phyloP scores from a whole-genome alignment of 2,113 vertebrate genomes.

The Coptodon rendalli region DNA sequence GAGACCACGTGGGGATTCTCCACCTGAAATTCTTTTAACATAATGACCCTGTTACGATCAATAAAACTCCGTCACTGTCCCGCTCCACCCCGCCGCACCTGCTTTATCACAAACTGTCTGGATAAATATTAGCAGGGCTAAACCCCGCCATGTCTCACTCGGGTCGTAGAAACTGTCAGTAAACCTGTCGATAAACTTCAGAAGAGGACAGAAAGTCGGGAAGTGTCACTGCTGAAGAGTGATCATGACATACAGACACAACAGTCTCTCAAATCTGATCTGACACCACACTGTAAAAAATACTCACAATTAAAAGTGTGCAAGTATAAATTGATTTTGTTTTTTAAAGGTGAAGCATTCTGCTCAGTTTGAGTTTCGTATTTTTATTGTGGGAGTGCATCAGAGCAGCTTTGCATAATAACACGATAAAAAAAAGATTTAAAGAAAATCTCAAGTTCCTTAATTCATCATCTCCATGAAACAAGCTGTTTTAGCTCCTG shows the following conservation, averaged over 20 bases:
- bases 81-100: not conserved
- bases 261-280: not conserved
- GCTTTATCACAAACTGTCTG: not conserved
- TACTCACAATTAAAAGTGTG: not conserved
- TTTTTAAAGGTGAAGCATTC: not conserved
- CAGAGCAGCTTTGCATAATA: not conserved
- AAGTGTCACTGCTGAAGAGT: not conserved
- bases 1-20: not conserved
- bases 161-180: not conserved
- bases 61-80: not conserved
- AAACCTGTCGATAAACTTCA: not conserved
- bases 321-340: fast-evolving
- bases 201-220: not conserved
- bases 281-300: not conserved
- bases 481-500: not conserved
- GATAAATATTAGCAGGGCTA: not conserved
- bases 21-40: not conserved
- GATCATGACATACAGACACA: not conserved
- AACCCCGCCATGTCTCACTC: not conserved
- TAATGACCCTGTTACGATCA: not conserved
- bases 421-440: not conserved
- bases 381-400: not conserved
- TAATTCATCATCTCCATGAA: not conserved
- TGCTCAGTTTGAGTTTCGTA: fast-evolving
- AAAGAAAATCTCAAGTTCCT: not conserved